Conservation (phyloP, 2,888 invertebrate genomes). For the Lasioglossum zephyrum region DNA sequence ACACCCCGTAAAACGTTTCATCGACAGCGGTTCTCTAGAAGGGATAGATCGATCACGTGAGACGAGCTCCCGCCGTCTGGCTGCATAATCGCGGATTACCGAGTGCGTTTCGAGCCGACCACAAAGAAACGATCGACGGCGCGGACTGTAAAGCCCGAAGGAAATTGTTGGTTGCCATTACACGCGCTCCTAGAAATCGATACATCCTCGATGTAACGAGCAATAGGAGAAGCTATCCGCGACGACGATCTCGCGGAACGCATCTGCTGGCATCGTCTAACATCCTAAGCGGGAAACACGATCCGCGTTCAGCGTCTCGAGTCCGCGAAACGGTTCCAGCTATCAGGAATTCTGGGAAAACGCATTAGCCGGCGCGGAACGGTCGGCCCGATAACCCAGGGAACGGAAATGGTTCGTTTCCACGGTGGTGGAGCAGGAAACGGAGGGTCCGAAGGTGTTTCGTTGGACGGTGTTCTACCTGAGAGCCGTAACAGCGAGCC, state of each 20-base stretch:
- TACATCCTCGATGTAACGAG: slow-evolving; percentile 48
- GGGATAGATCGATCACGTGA: slow-evolving; percentile 42
- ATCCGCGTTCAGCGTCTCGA: not conserved
- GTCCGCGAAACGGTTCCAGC: not conserved
- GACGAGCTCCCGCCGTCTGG: slow-evolving; percentile 24
- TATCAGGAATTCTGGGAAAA: slow-evolving; percentile 50
- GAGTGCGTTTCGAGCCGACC: slow-evolving; percentile 20
- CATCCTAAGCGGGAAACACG: slow-evolving; percentile 25
- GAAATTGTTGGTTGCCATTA: slow-evolving; percentile 30
- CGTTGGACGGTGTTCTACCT: not conserved
- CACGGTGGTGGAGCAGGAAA: slow-evolving; percentile 32
- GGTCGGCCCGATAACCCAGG: slow-evolving; percentile 32
- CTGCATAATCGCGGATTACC: slow-evolving; percentile 49
- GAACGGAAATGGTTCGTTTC: slow-evolving; percentile 48
- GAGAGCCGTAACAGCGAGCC: not conserved
- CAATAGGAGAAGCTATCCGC: slow-evolving; percentile 15
- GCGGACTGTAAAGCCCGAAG: slow-evolving; percentile 24
- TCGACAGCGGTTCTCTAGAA: not conserved
- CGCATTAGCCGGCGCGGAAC: slow-evolving; percentile 41
- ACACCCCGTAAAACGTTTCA: not conserved
- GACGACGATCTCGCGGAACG: slow-evolving; percentile 33
- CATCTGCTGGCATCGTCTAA: not conserved
- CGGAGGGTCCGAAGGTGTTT: not conserved
- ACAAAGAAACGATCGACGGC: slow-evolving; percentile 30
- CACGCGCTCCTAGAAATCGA: slow-evolving; percentile 41